Base-by-base conservation (phyloP, 2,888 invertebrate genomes). In the Allophyes oxyacanthae region DNA sequence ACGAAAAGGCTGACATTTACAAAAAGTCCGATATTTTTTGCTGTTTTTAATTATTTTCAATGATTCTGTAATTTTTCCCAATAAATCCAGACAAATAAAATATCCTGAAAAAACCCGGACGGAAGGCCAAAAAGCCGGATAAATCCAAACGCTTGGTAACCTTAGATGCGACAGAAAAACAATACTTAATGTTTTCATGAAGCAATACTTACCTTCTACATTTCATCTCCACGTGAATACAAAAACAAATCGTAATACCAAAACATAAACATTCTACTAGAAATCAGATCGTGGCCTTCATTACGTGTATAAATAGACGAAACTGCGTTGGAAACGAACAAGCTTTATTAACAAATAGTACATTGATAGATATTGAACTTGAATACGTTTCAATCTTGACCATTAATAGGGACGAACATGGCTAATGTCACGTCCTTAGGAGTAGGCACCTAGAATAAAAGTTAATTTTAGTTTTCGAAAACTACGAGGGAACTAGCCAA, bases 371-470 rank as follows among this genome's bases (percentile, higher is more conserved):
- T 32, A 20, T 14, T 42, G 10, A 26, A 25, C 28, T 49, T 45
- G 32, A 26, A 4, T 25, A 26, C 6, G 14, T 9, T 45, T 52
- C 44, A 62, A 7, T 70, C 49, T 36, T 28, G 45, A 15, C 28
- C 44, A 11, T 36, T n/a, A 30, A 42, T 14, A 6, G n/a, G 15
- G n/a, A 6, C n/a, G 28, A 30, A 33, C 37, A 32, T 6, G 2
- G 15, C 26, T 34, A 2, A 70, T 11, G 0, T 57, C 44, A 20
- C 20, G 20, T 20, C 20, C 14, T 32, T 48, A 6, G 70, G 43
- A 6, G 50, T 37, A 20, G 70, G 44, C 0, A 58, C 25, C 65
- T 66, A 70, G 52, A 66, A 70, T 51, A 13, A 28, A 64, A 52
- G 1, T 0, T 1, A 0, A 6, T 14, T 6, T 66, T 58, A 66